A percentile compares a stretch with the other conserved stretches of the same genome.
These are phyloP conservation scores for Hypsopygia costalis DNA, from an alignment of 2,888 invertebrate genomes.

Conservation along the genomic window DNA sequence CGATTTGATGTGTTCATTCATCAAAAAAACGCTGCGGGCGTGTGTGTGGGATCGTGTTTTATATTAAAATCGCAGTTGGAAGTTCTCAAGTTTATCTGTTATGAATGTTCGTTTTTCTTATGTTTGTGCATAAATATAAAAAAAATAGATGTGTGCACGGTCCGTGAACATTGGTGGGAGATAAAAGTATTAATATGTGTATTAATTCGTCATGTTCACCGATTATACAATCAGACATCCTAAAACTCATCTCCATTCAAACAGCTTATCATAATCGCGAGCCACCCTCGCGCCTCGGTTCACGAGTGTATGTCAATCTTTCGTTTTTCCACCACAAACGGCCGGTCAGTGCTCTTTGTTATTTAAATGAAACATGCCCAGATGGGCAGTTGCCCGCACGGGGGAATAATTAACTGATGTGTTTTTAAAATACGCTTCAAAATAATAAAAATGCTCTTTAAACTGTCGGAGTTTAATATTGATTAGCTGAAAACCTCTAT, in stretches of 20 bases:
- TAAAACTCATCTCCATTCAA: conserved; percentile 25
- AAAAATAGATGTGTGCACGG: no score
- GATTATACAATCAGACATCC: conserved; percentile 16
- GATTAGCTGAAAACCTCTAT: neutral
- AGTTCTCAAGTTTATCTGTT: neutral
- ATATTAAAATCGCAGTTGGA: neutral
- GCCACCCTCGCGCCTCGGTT: conserved; percentile 17
- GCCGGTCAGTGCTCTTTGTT: conserved; percentile 61
- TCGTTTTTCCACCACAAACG: conserved; percentile 49
- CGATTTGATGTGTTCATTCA: conserved; percentile 62
- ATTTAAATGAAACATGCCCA: conserved; percentile 64
- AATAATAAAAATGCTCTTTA: conserved; percentile 6
- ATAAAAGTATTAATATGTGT: no score
- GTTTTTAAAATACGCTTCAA: conserved; percentile 31
- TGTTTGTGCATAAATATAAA: no score
- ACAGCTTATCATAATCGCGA: conserved; percentile 24
- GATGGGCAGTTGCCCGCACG: conserved; percentile 39
- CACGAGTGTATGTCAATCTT: conserved; percentile 50
- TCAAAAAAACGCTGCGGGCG: conserved; percentile 58
- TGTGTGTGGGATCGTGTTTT: conserved; percentile 18
- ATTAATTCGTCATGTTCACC: neutral
- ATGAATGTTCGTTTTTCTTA: no score
- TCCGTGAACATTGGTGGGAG: no score
- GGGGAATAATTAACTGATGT: conserved; percentile 63
- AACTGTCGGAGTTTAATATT: conserved; percentile 4